Conservation (phyloP, 2,113 vertebrate species). For the Zosterops japonicus region DNA sequence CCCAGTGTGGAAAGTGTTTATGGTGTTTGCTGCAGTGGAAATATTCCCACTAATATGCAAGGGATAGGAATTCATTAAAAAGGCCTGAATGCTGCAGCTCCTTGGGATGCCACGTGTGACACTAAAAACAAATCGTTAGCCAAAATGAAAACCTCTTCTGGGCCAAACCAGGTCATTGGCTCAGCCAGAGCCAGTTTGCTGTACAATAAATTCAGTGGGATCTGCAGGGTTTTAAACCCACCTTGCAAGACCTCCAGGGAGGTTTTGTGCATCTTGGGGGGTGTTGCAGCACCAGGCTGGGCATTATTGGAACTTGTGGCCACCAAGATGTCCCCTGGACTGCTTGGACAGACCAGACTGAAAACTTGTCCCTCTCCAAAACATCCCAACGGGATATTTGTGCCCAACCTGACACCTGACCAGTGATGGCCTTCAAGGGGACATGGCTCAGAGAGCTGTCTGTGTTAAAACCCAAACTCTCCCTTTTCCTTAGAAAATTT, state of each 20-base stretch:
- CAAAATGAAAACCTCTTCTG: not conserved
- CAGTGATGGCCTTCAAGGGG: too few species aligned
- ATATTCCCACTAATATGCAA: slow-evolving; percentile 52
- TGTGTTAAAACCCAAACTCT: not conserved
- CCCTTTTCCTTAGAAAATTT: not conserved
- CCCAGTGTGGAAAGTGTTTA: slow-evolving; percentile 58
- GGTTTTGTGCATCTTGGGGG: accelerated
- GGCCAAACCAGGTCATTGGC: not conserved
- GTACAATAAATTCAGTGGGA: accelerated
- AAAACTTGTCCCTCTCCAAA: too few species aligned
- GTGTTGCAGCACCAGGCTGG: too few species aligned
- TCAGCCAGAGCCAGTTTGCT: not conserved
- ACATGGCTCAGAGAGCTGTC: not conserved
- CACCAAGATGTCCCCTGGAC: too few species aligned
- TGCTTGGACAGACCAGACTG: too few species aligned
- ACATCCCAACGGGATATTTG: too few species aligned
- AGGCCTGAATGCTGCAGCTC: not conserved
- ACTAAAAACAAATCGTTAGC: not conserved
- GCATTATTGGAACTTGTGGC: too few species aligned
- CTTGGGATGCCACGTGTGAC: not conserved
- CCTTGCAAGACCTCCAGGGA: not conserved
- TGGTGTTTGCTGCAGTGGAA: slow-evolving; percentile 59
- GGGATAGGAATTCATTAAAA: slow-evolving; percentile 30
- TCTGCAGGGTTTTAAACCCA: accelerated
- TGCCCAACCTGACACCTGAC: too few species aligned